Conservation (phyloP, 2,888 invertebrate genomes). For the Trissolcus japonicus region DNA sequence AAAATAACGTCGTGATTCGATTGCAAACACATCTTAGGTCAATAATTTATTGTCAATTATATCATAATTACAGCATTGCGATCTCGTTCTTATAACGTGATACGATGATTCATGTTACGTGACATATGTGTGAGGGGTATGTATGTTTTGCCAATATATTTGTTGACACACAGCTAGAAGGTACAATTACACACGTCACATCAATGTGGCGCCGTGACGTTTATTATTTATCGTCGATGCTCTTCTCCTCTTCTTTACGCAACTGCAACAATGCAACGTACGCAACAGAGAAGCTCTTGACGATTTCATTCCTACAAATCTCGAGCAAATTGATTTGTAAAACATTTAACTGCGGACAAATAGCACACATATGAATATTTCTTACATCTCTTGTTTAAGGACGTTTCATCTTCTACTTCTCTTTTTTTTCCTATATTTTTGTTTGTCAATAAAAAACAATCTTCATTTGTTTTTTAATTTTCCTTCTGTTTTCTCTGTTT, state of each 20-base stretch:
- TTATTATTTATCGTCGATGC: conserved; percentile 53
- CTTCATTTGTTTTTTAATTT: not conserved
- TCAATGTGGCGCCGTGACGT: conserved; percentile 54
- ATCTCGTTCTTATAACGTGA: conserved; percentile 18
- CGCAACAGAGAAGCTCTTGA: conserved; percentile 57
- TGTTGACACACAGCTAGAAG: conserved; percentile 48
- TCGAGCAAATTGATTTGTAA: conserved; percentile 55
- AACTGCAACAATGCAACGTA: conserved; percentile 55
- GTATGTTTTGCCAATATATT: conserved; percentile 55
- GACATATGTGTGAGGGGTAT: conserved; percentile 21
- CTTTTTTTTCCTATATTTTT: not conserved
- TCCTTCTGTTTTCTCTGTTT: too few relatives aligned
- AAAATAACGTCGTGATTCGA: conserved; percentile 15
- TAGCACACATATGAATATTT: conserved; percentile 54
- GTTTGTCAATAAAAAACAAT: not conserved
- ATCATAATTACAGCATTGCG: conserved; percentile 44
- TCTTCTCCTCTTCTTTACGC: conserved; percentile 56
- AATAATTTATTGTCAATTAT: conserved; percentile 11
- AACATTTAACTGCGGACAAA: conserved; percentile 56
- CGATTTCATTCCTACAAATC: conserved; percentile 57
- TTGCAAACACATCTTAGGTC: too few relatives aligned
- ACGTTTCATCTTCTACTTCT: conserved; percentile 15
- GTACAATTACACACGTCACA: conserved; percentile 51
- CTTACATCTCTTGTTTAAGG: conserved; percentile 49
- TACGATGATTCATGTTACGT: conserved; percentile 36